A percentile compares a stretch with the other conserved stretches of the same genome.
phyloP scores from a whole-genome alignment of 2,888 invertebrate genomes.

The Agonopterix arenella region DNA sequence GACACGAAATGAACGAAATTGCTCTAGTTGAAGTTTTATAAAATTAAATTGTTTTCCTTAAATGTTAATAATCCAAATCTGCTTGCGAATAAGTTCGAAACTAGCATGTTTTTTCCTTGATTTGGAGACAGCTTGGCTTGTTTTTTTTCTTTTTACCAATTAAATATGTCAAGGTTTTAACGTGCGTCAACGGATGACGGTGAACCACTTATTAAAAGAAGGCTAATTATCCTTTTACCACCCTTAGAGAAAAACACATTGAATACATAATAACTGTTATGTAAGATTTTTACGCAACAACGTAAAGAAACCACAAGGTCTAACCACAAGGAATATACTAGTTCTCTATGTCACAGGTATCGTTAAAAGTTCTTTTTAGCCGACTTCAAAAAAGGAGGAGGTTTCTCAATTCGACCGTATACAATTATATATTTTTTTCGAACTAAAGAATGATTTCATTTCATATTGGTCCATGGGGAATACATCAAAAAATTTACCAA shows the following conservation, averaged over 20 bases:
- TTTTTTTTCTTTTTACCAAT: not conserved
- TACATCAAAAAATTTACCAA: no score
- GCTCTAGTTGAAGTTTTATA: no score
- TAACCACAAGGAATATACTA: no score
- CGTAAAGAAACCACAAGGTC: not conserved
- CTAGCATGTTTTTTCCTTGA: not conserved
- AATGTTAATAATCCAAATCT: no score
- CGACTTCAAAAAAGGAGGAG: no score
- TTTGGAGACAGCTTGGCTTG: not conserved
- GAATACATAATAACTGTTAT: not conserved
- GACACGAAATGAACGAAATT: not conserved
- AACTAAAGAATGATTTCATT: no score
- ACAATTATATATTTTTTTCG: no score
- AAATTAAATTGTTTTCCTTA: no score
- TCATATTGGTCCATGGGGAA: no score
- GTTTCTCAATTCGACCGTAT: no score
- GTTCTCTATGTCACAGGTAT: not conserved
- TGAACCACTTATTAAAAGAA: not conserved
- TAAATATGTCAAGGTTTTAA: constrained; percentile 1
- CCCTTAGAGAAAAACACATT: not conserved
- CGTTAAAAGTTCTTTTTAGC: no score
- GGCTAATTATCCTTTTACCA: not conserved
- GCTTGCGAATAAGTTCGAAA: no score
- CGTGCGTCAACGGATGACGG: not conserved
- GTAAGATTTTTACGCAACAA: not conserved